Evolutionary conservation across 2,888 invertebrate genomes (phyloP).

Genomic region (Neoitamus cyanurus): DNA sequence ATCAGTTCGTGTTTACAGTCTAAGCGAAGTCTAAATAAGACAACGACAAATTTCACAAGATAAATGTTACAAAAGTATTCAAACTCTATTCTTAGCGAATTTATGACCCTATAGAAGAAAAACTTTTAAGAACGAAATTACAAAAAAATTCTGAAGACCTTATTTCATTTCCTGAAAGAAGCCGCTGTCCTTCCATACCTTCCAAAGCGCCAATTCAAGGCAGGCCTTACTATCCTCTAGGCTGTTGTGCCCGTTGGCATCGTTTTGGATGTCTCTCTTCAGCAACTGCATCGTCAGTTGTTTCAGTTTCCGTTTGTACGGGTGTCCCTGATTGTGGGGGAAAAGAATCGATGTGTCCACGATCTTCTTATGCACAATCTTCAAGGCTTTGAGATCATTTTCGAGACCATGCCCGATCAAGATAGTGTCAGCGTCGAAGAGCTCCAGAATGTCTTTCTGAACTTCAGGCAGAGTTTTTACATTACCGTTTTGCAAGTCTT

Average conservation of each 20-base stretch:
- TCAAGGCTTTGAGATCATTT: constrained; percentile 89
- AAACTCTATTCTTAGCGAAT: not conserved
- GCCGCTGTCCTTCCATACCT: constrained; percentile 71
- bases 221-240: constrained; percentile 92
- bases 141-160: not conserved
- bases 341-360: constrained; percentile 92
- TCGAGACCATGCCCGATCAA: constrained; percentile 96
- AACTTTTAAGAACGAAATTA: not conserved
- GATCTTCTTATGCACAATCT: constrained; percentile 83
- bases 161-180: not conserved
- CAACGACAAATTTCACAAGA: not conserved
- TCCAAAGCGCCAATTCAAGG: constrained; percentile 87
- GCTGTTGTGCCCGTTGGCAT: constrained; percentile 83
- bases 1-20: not conserved
- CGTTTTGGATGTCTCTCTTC: constrained; percentile 83
- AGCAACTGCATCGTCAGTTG: constrained; percentile 79
- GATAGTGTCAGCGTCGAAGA: constrained; percentile 85
- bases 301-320: constrained; percentile 84
- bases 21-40: not conserved
- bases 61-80: not conserved
- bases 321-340: constrained; percentile 86
- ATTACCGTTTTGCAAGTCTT: constrained; percentile 72
- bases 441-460: constrained; percentile 84
- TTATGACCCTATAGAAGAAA: not conserved
- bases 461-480: constrained; percentile 80